Evolutionary conservation across 2,888 invertebrate species (phyloP), one percentile per base, ranked within the genome.

Genomic region (Petrolisthes manimaculis): DNA sequence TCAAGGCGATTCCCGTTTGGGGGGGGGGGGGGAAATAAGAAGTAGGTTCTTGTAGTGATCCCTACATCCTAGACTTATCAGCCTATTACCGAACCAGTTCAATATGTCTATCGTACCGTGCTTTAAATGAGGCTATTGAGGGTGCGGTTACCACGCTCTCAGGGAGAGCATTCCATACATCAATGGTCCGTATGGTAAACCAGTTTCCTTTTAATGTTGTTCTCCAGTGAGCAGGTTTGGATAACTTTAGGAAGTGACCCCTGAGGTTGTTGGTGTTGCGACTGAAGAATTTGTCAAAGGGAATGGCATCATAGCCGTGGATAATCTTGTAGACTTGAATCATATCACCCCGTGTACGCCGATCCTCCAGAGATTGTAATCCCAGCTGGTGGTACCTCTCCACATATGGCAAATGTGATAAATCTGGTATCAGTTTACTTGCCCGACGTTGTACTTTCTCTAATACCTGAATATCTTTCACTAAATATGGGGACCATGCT

Each of bases 81-180:
- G 1, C 2, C 21, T 1, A 75, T 1, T 1, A 1, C 3, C 2
- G 0, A 1, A 1, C 0, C 3, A n/a, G 1, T 3, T 3, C 75
- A 1, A 75, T 75, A n/a, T 18, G 37, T 3, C n/a, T 75, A 3
- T 75, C 21, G 3, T 75, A 75, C 4, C 75, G 1, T 75, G 75
- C 75, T 1, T 75, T 75, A 3, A 75, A 3, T n/a, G n/a, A n/a
- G n/a, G n/a, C n/a, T n/a, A n/a, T n/a, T n/a, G n/a, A n/a, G n/a
- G n/a, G n/a, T n/a, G 75, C 1, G 1, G 75, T 37, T 3, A 37
- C 18, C 2, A 75, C 3, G 1, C 1, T 2, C 75, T 75, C 37
- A 2, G 75, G 37, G 24, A 75, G 37, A 37, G 75, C 75, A 75
- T n/a, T 75, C 37, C 37, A n/a, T 1, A 0, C n/a, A 2, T 71